A percentile compares a stretch with the other conserved stretches of the same genome.
Conservation (phyloP, 35 echinoderm and acorn worm genomes). For the Amphiura filiformis region DNA sequence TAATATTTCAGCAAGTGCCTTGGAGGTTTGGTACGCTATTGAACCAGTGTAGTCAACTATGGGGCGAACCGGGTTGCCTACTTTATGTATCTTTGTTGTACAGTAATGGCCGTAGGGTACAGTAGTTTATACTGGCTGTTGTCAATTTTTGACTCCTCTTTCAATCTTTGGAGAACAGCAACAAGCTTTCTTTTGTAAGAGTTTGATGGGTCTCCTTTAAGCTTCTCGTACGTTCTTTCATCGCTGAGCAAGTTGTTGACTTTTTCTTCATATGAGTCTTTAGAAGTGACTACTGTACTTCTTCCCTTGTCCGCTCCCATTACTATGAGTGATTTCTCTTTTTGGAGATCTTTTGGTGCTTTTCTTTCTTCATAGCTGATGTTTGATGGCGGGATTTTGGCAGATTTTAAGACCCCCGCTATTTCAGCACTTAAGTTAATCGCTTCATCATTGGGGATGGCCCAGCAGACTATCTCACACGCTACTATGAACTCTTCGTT, state of each 20-base stretch:
- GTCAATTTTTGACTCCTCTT: too few relatives aligned
- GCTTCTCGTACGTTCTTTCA: too few relatives aligned
- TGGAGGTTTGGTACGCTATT: not conserved
- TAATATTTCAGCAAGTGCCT: not conserved
- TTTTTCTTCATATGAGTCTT: not conserved
- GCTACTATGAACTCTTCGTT: too few relatives aligned
- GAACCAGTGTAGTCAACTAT: too few relatives aligned
- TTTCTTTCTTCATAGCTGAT: not conserved
- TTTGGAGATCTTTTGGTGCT: not conserved
- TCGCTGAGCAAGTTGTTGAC: not conserved
- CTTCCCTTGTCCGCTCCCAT: too few relatives aligned
- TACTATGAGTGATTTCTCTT: not conserved
- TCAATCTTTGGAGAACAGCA: not conserved
- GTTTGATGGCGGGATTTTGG: not conserved
- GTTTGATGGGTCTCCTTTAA: not conserved
- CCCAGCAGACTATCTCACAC: not conserved
- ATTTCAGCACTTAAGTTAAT: not conserved
- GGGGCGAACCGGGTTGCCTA: not conserved
- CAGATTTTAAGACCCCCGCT: not conserved
- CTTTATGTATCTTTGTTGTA: not conserved
- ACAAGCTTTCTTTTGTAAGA: not conserved
- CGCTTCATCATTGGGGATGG: not conserved
- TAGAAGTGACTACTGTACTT: not conserved
- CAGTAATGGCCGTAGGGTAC: not conserved
- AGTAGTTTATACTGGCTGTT: too few relatives aligned